Evolutionary conservation across 1,140 invertebrate genomes (phyloP).

Genomic region (Paralvinella palmiformis): DNA sequence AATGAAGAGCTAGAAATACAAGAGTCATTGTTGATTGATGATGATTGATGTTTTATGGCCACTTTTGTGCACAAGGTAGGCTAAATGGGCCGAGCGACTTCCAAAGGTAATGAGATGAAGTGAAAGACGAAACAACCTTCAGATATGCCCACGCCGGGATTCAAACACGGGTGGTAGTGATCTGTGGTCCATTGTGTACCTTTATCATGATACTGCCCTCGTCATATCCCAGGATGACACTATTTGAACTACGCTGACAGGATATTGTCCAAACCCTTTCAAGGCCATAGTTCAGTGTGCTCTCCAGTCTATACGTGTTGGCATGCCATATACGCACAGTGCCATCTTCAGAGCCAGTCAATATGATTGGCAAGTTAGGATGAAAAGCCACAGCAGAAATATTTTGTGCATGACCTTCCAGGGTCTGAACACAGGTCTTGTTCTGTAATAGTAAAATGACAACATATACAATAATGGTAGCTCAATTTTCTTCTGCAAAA

Average conservation of each 20-base stretch:
- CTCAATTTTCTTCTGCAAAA: not conserved
- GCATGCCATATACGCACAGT: conserved; percentile 96
- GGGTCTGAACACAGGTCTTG: conserved; percentile 97
- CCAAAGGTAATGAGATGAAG: too few species aligned
- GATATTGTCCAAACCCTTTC: conserved; percentile 97
- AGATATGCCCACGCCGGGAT: too few species aligned
- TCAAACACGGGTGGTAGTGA: too few species aligned
- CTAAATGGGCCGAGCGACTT: too few species aligned
- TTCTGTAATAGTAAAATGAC: conserved; percentile 61
- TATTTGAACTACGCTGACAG: conserved; percentile 92
- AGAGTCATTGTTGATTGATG: too few species aligned
- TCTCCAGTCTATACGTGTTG: conserved; percentile 89
- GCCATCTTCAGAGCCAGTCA: conserved; percentile 96
- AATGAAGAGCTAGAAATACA: too few species aligned
- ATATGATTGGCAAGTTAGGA: conserved; percentile 92
- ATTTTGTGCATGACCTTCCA: conserved; percentile 96
- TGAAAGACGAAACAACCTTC: too few species aligned
- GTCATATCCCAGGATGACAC: conserved; percentile 95
- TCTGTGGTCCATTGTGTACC: too few species aligned
- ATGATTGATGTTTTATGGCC: too few species aligned
- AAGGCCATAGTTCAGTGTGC: conserved; percentile 94
- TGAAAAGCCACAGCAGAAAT: conserved; percentile 87
- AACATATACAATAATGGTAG: not conserved
- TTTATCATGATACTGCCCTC: conserved; percentile 96
- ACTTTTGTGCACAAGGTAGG: too few species aligned